Evolutionary conservation across 1,140 invertebrate species (phyloP), one percentile per base, ranked within the genome.

Genomic region (Eueides isabella): DNA sequence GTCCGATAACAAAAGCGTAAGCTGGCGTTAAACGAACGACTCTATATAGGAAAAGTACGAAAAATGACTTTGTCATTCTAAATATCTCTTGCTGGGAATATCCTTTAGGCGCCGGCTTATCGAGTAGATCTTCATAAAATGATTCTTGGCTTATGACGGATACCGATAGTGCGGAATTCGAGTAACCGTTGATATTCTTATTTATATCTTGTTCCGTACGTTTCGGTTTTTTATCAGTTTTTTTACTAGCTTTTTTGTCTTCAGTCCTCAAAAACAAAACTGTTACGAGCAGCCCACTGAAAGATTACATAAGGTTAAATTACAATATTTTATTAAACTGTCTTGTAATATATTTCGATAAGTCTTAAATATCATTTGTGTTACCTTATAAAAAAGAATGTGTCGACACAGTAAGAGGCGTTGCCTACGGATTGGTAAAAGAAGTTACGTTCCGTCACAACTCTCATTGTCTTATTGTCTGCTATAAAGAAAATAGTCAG

Each of bases 371-470:
- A 12, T 55, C 19, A 55, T 64, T 72, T 55, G 23, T 66, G 23
- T 66, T 68, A 92, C 96, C 96, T 97, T 78, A 98, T 97, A 85
- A 98, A 97, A 92, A 98, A 98, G 93, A 98, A 98, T 6, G 97
- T 97, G 88, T 98, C 97, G 19, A 98, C 98, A 44, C 97, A 97
- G 86, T 98, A 97, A 3, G 97, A 97, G 5, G 97, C 98, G 88
- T 98, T 98, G 67, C 97, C 96, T 71, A 98, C 96, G 7, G 97
- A 97, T 88, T 97, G 97, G 85, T 97, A 97, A 92, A 96, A 94
- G 82, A 97, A 96, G 79, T 96, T 96, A 68, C 96, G 94, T 85
- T 98, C 97, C 3, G 96, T 96, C 76, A 97, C 94, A 2, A 95
- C 95, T 70, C 97, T 94, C 82, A 96, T 92, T n/a, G 95, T 96